Evolutionary conservation across 2,113 vertebrate genomes (phyloP).

Genomic region (Trochalopteron elliotii): DNA sequence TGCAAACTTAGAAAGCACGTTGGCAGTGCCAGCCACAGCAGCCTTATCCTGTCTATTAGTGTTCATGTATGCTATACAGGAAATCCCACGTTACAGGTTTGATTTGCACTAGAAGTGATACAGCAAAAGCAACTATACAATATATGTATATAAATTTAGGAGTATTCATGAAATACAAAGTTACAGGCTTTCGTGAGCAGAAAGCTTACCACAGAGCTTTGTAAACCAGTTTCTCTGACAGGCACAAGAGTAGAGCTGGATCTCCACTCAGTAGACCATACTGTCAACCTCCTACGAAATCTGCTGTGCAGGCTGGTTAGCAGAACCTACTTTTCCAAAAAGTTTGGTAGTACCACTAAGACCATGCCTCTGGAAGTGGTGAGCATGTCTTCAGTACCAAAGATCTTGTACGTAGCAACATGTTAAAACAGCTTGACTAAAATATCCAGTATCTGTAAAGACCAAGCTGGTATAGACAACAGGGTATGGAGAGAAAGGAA

Average conservation of each 20-base stretch:
- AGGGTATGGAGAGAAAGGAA: background rate
- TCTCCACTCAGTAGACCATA: background rate
- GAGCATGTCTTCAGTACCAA: background rate
- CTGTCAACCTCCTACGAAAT: background rate
- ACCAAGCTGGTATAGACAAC: background rate
- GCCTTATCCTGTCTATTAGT: background rate
- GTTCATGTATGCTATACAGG: background rate
- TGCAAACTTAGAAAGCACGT: background rate
- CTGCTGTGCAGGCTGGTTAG: background rate
- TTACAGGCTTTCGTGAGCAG: background rate
- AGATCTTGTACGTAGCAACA: background rate
- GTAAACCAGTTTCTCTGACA: background rate
- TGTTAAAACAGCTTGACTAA: background rate
- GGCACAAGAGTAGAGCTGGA: background rate
- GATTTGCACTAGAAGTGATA: background rate
- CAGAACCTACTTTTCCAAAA: background rate
- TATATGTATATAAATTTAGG: background rate
- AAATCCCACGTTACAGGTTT: rapidly evolving
- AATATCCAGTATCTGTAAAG: background rate
- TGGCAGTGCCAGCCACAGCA: background rate
- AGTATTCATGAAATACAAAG: background rate
- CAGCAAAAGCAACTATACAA: background rate
- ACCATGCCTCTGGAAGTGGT: background rate
- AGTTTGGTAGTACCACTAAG: background rate
- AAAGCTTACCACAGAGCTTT: background rate